These are phyloP conservation scores for Galeopsomyia nigrocyanea DNA, from an alignment of 2,888 invertebrate genomes.

Conservation along the genomic window DNA sequence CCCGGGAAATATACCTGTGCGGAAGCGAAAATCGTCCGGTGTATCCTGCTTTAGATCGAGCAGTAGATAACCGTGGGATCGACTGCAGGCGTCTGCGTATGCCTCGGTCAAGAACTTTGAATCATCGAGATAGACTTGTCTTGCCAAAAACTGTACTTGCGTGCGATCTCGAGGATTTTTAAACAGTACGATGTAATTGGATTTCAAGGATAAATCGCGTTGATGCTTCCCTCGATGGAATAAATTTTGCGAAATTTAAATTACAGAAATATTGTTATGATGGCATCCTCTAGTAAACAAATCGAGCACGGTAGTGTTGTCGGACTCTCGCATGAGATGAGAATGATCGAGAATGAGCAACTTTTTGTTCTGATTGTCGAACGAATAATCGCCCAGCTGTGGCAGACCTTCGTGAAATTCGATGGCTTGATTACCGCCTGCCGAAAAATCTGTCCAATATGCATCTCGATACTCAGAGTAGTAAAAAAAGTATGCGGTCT, in stretches of 20 bases:
- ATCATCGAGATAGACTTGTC: slow-evolving; percentile 2
- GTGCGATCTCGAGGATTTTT: slow-evolving; percentile 9
- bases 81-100: slow-evolving; percentile 16
- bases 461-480: neutral
- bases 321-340: neutral
- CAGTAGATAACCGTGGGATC: slow-evolving; percentile 29
- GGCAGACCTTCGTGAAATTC: neutral
- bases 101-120: slow-evolving; percentile 25
- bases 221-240: neutral
- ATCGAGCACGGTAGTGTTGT: no score
- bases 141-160: neutral
- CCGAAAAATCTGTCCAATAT: neutral
- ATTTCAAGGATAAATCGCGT: neutral
- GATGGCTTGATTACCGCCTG: neutral
- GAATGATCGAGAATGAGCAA: neutral
- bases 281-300: neutral
- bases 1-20: neutral
- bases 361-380: neutral
- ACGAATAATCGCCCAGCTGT: neutral
- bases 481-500: neutral
- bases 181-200: neutral
- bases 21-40: neutral
- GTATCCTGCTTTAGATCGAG: neutral
- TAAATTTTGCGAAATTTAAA: neutral
- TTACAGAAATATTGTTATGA: neutral